These are phyloP conservation scores for human DNA, from an alignment of 2,113 vertebrate species.

Conservation along the genomic window DNA sequence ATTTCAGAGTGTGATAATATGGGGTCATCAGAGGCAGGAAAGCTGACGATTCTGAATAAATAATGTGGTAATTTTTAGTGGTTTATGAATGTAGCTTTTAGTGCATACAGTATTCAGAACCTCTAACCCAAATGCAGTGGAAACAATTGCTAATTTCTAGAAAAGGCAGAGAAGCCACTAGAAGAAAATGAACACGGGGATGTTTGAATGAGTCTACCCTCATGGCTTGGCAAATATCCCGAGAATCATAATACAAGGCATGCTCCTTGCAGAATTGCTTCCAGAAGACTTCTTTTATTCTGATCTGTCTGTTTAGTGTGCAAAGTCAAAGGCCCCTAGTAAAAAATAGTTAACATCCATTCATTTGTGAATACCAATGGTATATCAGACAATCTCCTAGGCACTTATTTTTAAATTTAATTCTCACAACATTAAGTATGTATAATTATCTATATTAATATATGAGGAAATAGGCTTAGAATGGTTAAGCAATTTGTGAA, in stretches of 20 bases:
- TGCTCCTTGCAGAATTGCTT: not conserved
- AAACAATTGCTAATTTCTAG: slow-evolving; percentile 50
- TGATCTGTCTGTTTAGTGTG: not conserved
- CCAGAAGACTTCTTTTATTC: not conserved
- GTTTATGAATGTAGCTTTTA: slow-evolving; percentile 67
- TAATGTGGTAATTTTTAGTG: slow-evolving; percentile 61
- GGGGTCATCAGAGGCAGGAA: slow-evolving; percentile 77
- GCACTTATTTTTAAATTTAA: slow-evolving; percentile 13
- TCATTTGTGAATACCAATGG: not conserved
- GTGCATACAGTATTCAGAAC: slow-evolving; percentile 51
- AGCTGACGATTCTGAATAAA: slow-evolving; percentile 76
- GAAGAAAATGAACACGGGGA: not conserved
- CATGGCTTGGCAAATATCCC: not conserved
- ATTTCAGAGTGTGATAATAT: slow-evolving; percentile 78
- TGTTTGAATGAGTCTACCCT: not conserved
- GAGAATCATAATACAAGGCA: not conserved
- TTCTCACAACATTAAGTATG: not conserved
- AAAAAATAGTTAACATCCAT: not conserved
- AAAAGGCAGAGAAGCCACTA: not conserved
- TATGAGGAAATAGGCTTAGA: not conserved
- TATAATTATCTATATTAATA: not conserved
- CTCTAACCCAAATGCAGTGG: slow-evolving; percentile 35
- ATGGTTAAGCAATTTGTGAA: not conserved
- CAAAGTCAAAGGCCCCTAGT: not conserved
- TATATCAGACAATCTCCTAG: not conserved